phyloP scores from a whole-genome alignment of 2,888 invertebrate genomes.

The Limnephilus lunatus region DNA sequence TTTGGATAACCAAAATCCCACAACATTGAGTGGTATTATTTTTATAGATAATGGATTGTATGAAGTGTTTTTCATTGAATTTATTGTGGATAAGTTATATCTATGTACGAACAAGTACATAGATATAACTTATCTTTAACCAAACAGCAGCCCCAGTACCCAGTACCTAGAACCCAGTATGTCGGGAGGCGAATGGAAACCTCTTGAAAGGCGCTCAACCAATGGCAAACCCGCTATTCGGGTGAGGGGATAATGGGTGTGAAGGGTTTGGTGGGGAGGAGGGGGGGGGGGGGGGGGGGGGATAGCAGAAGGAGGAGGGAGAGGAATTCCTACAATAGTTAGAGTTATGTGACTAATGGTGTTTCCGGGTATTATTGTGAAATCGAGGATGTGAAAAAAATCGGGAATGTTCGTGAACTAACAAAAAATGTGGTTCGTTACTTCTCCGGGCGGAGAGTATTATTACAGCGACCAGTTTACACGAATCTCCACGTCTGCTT shows the following conservation, averaged over 20 bases:
- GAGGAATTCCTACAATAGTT: constrained; percentile 47
- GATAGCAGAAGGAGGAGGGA: not conserved
- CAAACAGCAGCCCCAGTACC: not conserved
- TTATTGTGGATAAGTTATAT: no score
- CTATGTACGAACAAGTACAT: not conserved
- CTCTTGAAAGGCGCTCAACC: constrained; percentile 40
- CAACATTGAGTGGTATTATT: not conserved
- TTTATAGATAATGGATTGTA: not conserved
- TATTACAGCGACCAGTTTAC: not conserved
- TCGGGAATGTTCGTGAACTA: constrained; percentile 22
- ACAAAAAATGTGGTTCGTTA: constrained; percentile 32
- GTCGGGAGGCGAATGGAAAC: constrained; percentile 28
- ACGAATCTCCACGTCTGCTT: not conserved
- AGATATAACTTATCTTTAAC: not conserved
- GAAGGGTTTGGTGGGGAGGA: not conserved
- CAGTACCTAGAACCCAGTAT: not conserved
- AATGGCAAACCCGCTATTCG: constrained; percentile 19
- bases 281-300: not conserved
- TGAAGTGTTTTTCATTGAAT: not conserved
- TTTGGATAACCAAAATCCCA: no score
- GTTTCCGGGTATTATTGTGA: constrained; percentile 56
- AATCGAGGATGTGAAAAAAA: constrained; percentile 56
- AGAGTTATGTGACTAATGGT: constrained; percentile 54
- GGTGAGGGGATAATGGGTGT: constrained; percentile 19
- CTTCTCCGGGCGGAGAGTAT: not conserved